Conservation (phyloP, 2,888 invertebrate genomes). For the Scaptomyza polygonia region DNA sequence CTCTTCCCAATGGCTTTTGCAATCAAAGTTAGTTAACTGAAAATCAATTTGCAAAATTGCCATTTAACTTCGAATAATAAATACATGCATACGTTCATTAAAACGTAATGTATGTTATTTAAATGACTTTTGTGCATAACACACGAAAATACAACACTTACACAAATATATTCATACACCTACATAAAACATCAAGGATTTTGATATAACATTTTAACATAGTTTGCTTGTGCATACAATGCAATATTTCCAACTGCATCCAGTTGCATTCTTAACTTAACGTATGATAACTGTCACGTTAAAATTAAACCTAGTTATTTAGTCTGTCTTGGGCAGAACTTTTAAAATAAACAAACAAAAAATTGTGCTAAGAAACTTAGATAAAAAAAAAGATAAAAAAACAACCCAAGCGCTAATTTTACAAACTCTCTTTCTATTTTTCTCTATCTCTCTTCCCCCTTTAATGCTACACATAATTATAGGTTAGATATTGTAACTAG, state of each 20-base stretch:
- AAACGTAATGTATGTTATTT: constrained; percentile 18
- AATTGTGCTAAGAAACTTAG: constrained; percentile 52
- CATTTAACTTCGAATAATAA: constrained; percentile 35
- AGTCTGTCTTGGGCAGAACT: constrained; percentile 37
- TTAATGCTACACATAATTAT: constrained; percentile 72
- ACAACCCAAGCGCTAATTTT: constrained; percentile 65
- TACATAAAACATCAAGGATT: constrained; percentile 38
- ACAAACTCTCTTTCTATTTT: constrained; percentile 72
- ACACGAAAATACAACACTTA: too few relatives aligned
- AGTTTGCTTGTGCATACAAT: constrained; percentile 39
- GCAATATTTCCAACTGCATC: constrained; percentile 25
- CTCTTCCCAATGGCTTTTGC: constrained; percentile 34
- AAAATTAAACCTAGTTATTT: constrained; percentile 41
- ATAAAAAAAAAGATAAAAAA: background rate
- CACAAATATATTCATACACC: constrained; percentile 18
- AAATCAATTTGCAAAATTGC: constrained; percentile 47
- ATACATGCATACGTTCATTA: constrained; percentile 5
- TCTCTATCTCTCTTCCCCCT: constrained; percentile 63
- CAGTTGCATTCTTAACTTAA: constrained; percentile 60
- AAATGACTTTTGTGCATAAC: too few relatives aligned
- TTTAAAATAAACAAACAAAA: constrained; percentile 10
- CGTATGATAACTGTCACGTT: constrained; percentile 62
- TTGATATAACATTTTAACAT: constrained; percentile 71
- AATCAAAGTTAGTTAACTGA: constrained; percentile 27
- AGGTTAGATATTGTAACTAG: constrained; percentile 81